Conservation (phyloP, 2,113 vertebrate genomes). For the Rhinopithecus roxellana region DNA sequence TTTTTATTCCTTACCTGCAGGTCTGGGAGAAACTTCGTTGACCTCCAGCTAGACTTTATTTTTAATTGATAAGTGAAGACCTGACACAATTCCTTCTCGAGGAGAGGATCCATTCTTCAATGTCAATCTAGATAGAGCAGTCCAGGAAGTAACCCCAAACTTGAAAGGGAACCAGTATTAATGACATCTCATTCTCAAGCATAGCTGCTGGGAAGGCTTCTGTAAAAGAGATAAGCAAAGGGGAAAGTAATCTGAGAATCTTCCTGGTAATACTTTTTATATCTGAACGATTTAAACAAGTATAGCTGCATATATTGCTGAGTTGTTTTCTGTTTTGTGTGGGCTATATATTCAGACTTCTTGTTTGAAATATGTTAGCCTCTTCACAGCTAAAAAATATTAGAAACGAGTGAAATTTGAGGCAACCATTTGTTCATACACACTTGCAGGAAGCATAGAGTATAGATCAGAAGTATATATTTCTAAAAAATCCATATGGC, state of each 20-base stretch:
- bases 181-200: background rate
- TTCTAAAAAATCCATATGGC: background rate
- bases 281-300: background rate
- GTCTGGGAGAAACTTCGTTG: background rate
- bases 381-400: conserved; percentile 43
- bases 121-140: background rate
- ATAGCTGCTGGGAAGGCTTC: background rate
- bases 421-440: background rate
- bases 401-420: conserved; percentile 40
- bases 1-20: background rate
- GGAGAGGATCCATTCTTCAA: background rate
- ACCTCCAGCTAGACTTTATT: background rate
- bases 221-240: background rate
- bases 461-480: background rate
- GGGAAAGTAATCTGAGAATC: background rate
- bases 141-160: background rate
- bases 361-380: conserved; percentile 26
- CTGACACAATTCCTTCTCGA: background rate
- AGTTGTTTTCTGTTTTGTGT: conserved; percentile 14
- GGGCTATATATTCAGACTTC: background rate
- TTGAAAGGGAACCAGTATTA: background rate
- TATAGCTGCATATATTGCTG: background rate
- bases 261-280: background rate
- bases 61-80: conserved; percentile 8
- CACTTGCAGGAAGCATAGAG: background rate